phyloP scores from a whole-genome alignment of 2,888 invertebrate species.

The Spilarctia lutea region DNA sequence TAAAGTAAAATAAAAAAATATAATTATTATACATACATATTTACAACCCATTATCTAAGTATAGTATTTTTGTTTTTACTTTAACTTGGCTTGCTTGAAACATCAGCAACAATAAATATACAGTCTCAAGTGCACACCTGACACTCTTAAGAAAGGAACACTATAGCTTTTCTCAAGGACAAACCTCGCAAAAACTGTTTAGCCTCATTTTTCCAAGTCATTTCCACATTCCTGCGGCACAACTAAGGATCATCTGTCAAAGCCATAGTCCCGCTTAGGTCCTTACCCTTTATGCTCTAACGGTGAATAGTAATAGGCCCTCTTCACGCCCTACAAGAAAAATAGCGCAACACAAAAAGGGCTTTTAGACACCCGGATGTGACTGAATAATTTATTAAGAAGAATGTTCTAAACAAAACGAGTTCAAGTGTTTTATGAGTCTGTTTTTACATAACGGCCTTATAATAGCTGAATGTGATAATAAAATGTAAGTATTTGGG shows the following conservation, averaged over 20 bases:
- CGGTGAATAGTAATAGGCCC: constrained; percentile 59
- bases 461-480: constrained; percentile 41
- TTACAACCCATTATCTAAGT: not conserved
- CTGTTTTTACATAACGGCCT: constrained; percentile 51
- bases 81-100: not conserved
- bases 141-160: not conserved
- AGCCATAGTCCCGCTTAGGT: constrained; percentile 55
- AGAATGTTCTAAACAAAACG: constrained; percentile 64
- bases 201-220: constrained; percentile 43
- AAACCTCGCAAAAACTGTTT: constrained; percentile 35
- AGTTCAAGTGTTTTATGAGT: constrained; percentile 58
- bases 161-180: not conserved
- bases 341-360: constrained; percentile 67
- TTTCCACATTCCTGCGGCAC: constrained; percentile 45
- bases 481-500: constrained; percentile 37
- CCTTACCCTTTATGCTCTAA: constrained; percentile 59
- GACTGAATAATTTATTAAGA: constrained; percentile 71
- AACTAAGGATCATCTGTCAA: constrained; percentile 58
- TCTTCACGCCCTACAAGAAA: constrained; percentile 62
- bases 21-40: no score
- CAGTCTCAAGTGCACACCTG: not conserved
- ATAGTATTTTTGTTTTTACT: not conserved
- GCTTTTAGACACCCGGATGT: constrained; percentile 68
- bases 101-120: not conserved
- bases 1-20: no score